Evolutionary conservation across 2,797 vertebrate species (phyloP), one percentile per base, ranked within the genome.

Genomic region (Pseudomugil tenellus): DNA sequence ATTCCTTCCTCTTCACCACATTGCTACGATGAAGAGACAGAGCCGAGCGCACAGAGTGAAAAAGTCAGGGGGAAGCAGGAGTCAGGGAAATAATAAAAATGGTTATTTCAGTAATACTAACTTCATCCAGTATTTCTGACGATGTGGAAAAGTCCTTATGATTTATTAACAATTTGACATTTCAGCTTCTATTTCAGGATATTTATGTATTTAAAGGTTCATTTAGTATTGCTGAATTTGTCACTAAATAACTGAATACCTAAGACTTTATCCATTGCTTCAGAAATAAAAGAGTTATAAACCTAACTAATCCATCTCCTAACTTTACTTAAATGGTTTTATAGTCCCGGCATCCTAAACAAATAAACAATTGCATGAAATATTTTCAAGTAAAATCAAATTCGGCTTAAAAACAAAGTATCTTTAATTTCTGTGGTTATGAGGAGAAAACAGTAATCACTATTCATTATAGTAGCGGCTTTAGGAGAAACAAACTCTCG

Each of bases 401-500:
- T 39, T 52, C 25, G 71, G 64, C 62, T 51, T 81, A 56, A 69
- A 2, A 76, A 74, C 26, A 81, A 72, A 81, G 77, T 61, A 57
- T 2, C 65, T 72, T 84, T 81, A 0, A 74, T 74, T 81, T 59
- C 66, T 64, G 48, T 25, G 34, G 56, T 85, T 80, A 77, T 54
- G 66, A 76, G 72, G 57, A 79, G 74, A 77, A 88, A 85, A 83
- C 63, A 76, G 71, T 86, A 66, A 77, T 85, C 76, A 79, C 54
- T 31, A 46, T 67, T 59, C 48, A 74, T 68, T 84, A 81, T 43
- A 70, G 63, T 55, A 66, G 78, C 60, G 31, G 63, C 52, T 77
- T 85, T 79, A 82, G 62, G 35, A 78, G 81, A 78, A 87, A 85
- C 78, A 78, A 87, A 84, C 76, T 76, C 72, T 85, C 74, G 71